Evolutionary conservation across 1,140 invertebrate genomes (phyloP).

Genomic region (Cotesia chilonis): DNA sequence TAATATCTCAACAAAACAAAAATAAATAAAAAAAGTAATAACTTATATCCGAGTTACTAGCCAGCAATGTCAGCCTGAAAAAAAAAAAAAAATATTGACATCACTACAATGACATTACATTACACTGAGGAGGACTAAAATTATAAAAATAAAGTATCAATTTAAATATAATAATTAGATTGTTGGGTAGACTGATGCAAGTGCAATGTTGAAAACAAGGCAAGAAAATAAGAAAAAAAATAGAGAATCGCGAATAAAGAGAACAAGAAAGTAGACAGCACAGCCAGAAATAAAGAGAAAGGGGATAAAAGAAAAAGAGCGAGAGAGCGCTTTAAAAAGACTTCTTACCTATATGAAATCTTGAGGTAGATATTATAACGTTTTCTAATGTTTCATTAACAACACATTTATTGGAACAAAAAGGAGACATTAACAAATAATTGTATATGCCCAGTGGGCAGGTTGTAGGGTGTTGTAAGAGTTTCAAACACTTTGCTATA

Average conservation of each 20-base stretch:
- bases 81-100: conserved; percentile 4
- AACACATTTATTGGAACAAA: conserved; percentile 34
- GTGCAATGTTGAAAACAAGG: background rate
- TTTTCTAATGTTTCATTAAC: conserved; percentile 23
- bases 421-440: conserved; percentile 38
- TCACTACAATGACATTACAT: conserved; percentile 1
- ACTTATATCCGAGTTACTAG: conserved; percentile 12
- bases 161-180: background rate
- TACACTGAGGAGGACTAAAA: background rate
- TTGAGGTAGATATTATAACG: conserved; percentile 23
- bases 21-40: conserved; percentile 25
- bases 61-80: conserved; percentile 21
- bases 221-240: background rate
- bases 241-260: background rate
- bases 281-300: conserved; percentile 7
- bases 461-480: conserved; percentile 21
- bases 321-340: background rate
- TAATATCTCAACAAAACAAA: conserved; percentile 28
- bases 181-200: background rate
- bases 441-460: conserved; percentile 28
- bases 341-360: conserved; percentile 32
- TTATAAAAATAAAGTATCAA: background rate
- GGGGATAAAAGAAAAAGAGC: conserved; percentile 10
- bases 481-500: conserved; percentile 32
- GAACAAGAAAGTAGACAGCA: conserved; percentile 6